Evolutionary conservation across 2,113 vertebrate species (phyloP), one percentile per base, ranked within the genome.

Genomic region (Alligator sinensis): DNA sequence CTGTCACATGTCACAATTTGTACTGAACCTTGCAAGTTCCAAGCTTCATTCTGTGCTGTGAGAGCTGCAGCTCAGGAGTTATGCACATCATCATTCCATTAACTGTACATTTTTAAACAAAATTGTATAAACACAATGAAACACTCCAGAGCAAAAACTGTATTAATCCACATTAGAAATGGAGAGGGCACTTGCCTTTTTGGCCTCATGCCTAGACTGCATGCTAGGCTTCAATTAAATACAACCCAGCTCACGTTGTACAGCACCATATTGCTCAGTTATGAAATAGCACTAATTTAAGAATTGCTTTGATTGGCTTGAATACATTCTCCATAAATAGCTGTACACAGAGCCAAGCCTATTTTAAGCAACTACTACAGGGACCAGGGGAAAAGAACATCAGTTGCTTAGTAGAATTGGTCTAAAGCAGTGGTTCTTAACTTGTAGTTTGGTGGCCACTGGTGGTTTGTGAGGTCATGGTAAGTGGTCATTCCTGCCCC

Each of bases 1-100:
- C 82, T 15, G 4, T 82, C 87, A 84, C 88, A 30, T 64, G 68
- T 85, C 94, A 91, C 47, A 3, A 93, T 95, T 95, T 86, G 89
- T 93, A 95, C 84, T 77, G 89, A 89, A 85, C 4, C 0, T 93
- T 83, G 68, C 54, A 75, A 74, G 47, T 38, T 82, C 77, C 82
- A 55, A 9, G 17, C 2, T 6, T 64, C 86, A 92, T 87, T 93
- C 97, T 97, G 94, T 93, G 88, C 93, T 14, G 68, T 90, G 84
- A 93, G 81, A 84, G 86, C 96, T 96, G 96, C 96, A 96, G 97
- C 95, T 95, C 92, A 77, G 95, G 94, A 96, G 91, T 77, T 94
- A 76, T 78, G 87, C 89, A 89, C 16, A 63, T 60, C 93, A 88
- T 87, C 87, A 86, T 94, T 96, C 94, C 93, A 60, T 94, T 96